Base-by-base conservation (phyloP, 1,140 invertebrate species). In the Aphis craccivora region DNA sequence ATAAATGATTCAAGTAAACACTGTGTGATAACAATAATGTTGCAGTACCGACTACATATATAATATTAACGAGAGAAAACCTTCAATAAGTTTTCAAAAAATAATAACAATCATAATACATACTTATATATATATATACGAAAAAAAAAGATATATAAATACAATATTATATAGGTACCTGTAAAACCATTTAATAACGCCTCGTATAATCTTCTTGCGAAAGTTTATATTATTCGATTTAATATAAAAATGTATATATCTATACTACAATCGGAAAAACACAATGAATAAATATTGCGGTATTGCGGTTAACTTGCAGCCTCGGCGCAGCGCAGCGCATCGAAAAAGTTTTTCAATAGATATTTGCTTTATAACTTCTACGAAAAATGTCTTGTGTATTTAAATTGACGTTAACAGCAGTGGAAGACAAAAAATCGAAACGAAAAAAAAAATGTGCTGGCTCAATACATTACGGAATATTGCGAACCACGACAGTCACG, bases 161-260 rank as follows among this genome's bases (percentile, higher is more conserved):
- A 67, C 60, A n/a, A 30, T 60, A 30, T n/a, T 7, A 45, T 7
- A 30, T 18, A 76, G 30, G 1, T 48, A 35, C 20, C 48, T 35
- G 30, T 88, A 88, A 48, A 88, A 51, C 45, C 45, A n/a, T 51
- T 88, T 51, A 88, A 51, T 51, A 35, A 88, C 86, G 45, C n/a
- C 30, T 88, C 86, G n/a, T 35, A 3, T 51, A 51, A 88, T 51
- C 43, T 48, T 14, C 23, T 76, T 20, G n/a, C 0, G 30, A 43
- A 86, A 86, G 83, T 86, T 43, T 86, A 43, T 86, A 86, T 30
- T 86, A 86, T 30, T 40, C 60, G 60, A 35, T 76, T 35, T 76
- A 76, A 76, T 76, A n/a, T n/a, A 76, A n/a, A 18, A 76, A 30
- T 76, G n/a, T n/a, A n/a, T 60, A 30, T 35, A 53, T 4, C 18